A percentile compares a stretch with the other conserved stretches of the same genome.
These are phyloP conservation scores for Neodiprion pinetum DNA, from an alignment of 1,140 invertebrate genomes.

Conservation along the genomic window DNA sequence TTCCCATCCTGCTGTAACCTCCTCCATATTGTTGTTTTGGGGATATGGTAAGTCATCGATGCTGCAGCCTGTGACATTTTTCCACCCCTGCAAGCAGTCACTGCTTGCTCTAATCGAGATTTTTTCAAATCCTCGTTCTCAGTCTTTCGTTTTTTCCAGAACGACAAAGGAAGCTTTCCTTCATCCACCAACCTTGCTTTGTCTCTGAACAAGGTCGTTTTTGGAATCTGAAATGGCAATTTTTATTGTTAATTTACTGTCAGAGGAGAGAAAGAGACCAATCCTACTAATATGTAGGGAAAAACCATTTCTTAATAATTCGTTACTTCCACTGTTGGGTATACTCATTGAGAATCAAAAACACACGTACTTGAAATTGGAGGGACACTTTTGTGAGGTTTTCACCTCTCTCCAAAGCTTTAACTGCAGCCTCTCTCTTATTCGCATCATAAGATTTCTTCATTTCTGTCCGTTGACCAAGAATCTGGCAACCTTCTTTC, in stretches of 20 bases:
- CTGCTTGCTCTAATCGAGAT: constrained; percentile 63
- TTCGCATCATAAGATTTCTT: constrained; percentile 60
- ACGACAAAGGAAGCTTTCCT: constrained; percentile 63
- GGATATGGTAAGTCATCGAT: constrained; percentile 64
- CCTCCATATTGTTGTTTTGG: constrained; percentile 70
- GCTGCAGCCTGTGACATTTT: constrained; percentile 68
- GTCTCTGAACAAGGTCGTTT: constrained; percentile 67
- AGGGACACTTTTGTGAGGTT: constrained; percentile 65
- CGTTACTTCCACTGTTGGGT: too few species aligned
- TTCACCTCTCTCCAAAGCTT: constrained; percentile 64
- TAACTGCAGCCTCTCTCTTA: constrained; percentile 61
- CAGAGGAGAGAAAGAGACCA: neutral
- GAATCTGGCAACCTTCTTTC: constrained; percentile 56
- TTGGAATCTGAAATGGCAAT: constrained; percentile 60
- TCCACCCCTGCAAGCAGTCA: constrained; percentile 63
- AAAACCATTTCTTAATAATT: too few species aligned
- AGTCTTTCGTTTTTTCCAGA: constrained; percentile 59
- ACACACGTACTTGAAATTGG: constrained; percentile 54
- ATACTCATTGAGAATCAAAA: neutral
- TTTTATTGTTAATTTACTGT: constrained; percentile 13
- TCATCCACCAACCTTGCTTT: constrained; percentile 63
- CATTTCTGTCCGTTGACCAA: constrained; percentile 51
- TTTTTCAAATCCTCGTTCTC: constrained; percentile 61
- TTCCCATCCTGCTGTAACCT: constrained; percentile 58
- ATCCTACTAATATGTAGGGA: neutral